These are phyloP conservation scores for Gonioctena quinquepunctata DNA, from an alignment of 1,140 invertebrate genomes.

Conservation along the genomic window DNA sequence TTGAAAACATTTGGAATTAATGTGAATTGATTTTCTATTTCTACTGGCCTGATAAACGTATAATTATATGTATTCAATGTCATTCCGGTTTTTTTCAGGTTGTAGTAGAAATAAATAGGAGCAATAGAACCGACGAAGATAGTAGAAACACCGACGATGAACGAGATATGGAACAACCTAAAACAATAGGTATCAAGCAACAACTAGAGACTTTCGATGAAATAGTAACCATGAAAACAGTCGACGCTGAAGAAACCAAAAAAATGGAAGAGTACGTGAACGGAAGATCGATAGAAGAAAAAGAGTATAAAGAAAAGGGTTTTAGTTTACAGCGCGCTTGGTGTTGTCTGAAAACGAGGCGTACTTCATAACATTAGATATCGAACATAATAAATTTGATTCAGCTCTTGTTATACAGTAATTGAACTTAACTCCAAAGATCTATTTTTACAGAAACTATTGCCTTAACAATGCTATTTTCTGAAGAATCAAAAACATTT, in stretches of 20 bases:
- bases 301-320: constrained; percentile 46
- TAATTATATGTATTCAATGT: background rate
- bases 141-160: constrained; percentile 12
- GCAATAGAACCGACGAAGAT: background rate
- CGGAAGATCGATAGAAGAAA: constrained; percentile 10
- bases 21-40: too few species aligned
- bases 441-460: too few species aligned
- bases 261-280: constrained; percentile 1
- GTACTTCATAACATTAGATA: constrained; percentile 55
- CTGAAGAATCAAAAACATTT: too few species aligned
- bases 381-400: background rate
- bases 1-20: too few species aligned
- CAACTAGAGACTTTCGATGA: constrained; percentile 39
- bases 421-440: too few species aligned
- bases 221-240: constrained; percentile 39
- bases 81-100: constrained; percentile 21
- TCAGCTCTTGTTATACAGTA: too few species aligned
- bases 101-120: constrained; percentile 50
- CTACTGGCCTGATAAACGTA: background rate
- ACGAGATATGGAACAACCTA: constrained; percentile 9
- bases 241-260: constrained; percentile 17
- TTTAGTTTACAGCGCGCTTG: constrained; percentile 59
- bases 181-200: background rate
- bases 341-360: constrained; percentile 57
- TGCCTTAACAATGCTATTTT: too few species aligned